A percentile compares a stretch with the other conserved stretches of the same genome.
Evolutionary conservation across 2,888 invertebrate genomes (phyloP).

Genomic region (Hydroisotoma schaefferi): DNA sequence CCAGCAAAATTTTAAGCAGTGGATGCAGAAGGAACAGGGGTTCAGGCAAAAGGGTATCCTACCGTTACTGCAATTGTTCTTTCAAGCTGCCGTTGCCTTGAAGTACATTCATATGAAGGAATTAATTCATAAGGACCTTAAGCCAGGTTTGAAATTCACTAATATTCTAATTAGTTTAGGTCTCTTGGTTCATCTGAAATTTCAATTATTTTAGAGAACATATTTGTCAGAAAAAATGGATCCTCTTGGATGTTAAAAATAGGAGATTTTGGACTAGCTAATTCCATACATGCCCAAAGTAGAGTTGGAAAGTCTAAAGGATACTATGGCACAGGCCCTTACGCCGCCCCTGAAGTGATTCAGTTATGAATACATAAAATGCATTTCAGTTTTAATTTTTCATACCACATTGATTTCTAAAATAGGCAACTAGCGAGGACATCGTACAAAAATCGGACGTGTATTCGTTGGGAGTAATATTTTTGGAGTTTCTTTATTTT

Average conservation of each 20-base stretch:
- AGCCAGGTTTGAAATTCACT: neutral
- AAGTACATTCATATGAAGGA: neutral
- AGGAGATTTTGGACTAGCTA: neutral
- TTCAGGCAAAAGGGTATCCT: neutral
- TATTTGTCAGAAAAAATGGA: neutral
- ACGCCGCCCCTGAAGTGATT: neutral
- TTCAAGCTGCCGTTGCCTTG: neutral
- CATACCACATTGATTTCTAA: too few species aligned
- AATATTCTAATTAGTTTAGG: neutral
- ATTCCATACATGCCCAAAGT: neutral
- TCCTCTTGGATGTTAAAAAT: neutral
- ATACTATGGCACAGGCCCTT: neutral
- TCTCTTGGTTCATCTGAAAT: neutral
- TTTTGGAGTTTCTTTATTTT: neutral
- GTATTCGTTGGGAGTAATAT: neutral
- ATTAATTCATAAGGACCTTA: neutral
- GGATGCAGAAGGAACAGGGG: neutral
- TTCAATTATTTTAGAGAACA: neutral
- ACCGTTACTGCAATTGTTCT: neutral
- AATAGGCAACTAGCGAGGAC: neutral
- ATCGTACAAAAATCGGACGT: neutral
- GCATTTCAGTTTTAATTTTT: too few species aligned
- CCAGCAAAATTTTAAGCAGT: neutral
- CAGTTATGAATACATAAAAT: too few species aligned
- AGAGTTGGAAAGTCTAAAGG: neutral